Evolutionary conservation across 1,140 invertebrate genomes (phyloP), one percentile per base, ranked within the genome.

Genomic region (Listronotus bonariensis): DNA sequence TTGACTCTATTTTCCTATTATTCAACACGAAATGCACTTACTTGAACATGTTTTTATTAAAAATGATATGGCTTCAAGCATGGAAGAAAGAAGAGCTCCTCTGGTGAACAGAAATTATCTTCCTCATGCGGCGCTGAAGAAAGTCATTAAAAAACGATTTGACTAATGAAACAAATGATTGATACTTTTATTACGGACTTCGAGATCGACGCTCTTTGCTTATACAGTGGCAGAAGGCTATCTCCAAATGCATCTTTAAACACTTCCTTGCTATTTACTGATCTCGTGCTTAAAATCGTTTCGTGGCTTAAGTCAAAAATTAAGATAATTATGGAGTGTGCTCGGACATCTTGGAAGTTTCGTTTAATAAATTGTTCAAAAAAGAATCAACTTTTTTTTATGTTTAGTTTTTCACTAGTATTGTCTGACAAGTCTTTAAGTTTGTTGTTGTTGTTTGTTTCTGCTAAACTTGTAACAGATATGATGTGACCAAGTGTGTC

Each of bases 131-230:
- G 55, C 56, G 64, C 36, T 66, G 65, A 68, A 70, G 70, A 73
- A 72, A 73, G 73, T 75, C 73, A 75, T 75, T 75, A 75, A 75
- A 75, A 75, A 74, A 65, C 64, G 64, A 74, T 73, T 74, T 74
- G 69, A 75, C 73, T 73, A 73, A 75, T 75, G 72, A 73, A 75
- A 75, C 73, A 72, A 74, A 73, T 74, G 73, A 75, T 75, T 75
- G 73, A 75, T 73, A 73, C 72, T 68, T n/a, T 71, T 72, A 73
- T 73, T 72, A 68, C 67, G 72, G 52, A 65, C 60, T 41, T 58
- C 40, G 17, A 55, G 62, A 63, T 55, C 43, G 52, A 43, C 55
- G 62, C 49, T 63, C 65, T 54, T 68, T 48, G 48, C 34, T 61
- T 62, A 51, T 52, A 59, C 65, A 52, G 65, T 67, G 65, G 65